Conservation (phyloP, 53 echinoderm and acorn worm species). For the Patiria pectinifera region DNA sequence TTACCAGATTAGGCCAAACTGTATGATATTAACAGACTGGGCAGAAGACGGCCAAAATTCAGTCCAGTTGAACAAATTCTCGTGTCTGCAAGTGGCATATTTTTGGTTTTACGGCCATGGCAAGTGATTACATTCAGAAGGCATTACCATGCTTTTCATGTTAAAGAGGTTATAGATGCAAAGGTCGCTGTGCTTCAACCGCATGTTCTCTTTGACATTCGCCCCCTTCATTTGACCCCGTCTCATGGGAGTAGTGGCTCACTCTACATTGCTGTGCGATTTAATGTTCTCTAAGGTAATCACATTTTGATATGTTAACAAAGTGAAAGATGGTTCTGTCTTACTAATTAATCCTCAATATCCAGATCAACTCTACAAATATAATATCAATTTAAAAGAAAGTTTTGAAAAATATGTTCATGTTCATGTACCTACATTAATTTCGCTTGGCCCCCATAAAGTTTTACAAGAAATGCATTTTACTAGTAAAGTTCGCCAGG, state of each 20-base stretch:
- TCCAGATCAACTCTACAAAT: not conserved
- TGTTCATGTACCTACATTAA: too few relatives aligned
- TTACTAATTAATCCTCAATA: not conserved
- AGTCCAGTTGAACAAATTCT: not conserved
- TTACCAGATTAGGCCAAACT: conserved; percentile 40
- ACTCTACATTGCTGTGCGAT: conserved; percentile 3
- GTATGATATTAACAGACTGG: conserved; percentile 46
- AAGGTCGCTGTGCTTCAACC: not conserved
- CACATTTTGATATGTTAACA: not conserved
- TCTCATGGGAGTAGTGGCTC: not conserved
- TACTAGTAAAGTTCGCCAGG: too few relatives aligned
- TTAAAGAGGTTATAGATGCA: not conserved
- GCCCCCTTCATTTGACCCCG: conserved; percentile 2
- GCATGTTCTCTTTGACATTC: not conserved
- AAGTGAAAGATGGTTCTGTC: too few relatives aligned
- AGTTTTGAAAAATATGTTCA: too few relatives aligned
- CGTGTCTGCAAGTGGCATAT: not conserved
- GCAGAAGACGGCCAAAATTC: conserved; percentile 26
- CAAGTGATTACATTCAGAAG: not conserved
- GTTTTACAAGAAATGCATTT: too few relatives aligned
- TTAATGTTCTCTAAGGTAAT: not conserved
- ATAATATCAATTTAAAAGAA: too few relatives aligned
- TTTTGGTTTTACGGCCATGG: conserved; percentile 4
- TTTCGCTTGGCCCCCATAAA: too few relatives aligned
- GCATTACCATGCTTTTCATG: conserved; percentile 16